Evolutionary conservation across 2,888 invertebrate genomes (phyloP), one percentile per base, ranked within the genome.

Genomic region (Halocaridina rubra): DNA sequence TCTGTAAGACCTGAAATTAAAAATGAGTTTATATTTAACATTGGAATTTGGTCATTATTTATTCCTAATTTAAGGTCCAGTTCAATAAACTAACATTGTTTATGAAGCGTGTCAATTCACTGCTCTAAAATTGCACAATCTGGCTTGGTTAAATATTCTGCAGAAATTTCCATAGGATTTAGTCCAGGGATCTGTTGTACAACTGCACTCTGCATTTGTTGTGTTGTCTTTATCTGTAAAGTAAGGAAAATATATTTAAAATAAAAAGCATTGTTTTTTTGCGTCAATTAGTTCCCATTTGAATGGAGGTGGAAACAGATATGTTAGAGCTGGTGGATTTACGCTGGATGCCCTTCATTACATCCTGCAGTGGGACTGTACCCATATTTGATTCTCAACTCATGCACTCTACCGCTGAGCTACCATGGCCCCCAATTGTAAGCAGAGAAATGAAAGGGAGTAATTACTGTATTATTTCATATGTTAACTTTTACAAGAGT

Each of bases 261-360:
- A 59, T 59, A 59, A 4, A 22, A n/a, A 4, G 59, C 59, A 8
- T 7, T 19, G 4, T 57, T 57, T 8, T 8, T 46, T 46, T 46
- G 8, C 10, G 46, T 8, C 8, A 46, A 13, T 10, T 8, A 13
- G 46, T 46, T 10, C 8, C 13, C 10, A 13, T 46, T 8, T 46
- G 10, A 46, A 13, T 10, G 10, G 8, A 13, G 13, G 46, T 46
- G 46, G n/a, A n/a, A n/a, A n/a, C 10, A 10, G 46, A 10, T 13
- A 13, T 46, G 46, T 46, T 8, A 13, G 46, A 46, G 13, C 13
- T 46, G 8, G 13, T 8, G 8, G 46, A 13, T 46, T 8, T 8
- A 46, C 13, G 46, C 46, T 82, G 69, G 4, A 82, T 53, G 8
- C 82, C 82, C 8, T 69, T 69, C 10, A 77, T 33, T 7, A 59